A percentile compares a stretch with the other conserved stretches of the same genome.
Conservation (phyloP, 2,888 invertebrate species). For the Lasius fuliginosus region DNA sequence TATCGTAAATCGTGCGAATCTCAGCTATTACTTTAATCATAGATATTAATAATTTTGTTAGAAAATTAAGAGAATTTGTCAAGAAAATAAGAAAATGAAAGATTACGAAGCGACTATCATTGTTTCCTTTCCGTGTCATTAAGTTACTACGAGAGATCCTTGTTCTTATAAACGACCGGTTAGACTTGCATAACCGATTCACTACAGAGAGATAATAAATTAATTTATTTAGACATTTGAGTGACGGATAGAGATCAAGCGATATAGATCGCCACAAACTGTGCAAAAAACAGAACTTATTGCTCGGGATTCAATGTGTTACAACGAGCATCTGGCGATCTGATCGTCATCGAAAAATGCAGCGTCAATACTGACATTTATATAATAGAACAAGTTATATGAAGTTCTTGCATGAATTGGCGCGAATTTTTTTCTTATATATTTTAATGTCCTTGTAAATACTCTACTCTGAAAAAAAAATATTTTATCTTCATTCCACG, state of each 20-base stretch:
- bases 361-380: neutral
- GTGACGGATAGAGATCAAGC: neutral
- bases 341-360: neutral
- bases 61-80: neutral
- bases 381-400: neutral
- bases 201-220: slow-evolving; percentile 38
- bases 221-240: slow-evolving; percentile 43
- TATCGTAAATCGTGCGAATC: neutral
- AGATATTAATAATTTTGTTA: neutral
- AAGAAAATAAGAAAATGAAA: neutral
- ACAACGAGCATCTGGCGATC: neutral
- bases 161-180: slow-evolving; percentile 4
- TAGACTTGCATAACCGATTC: slow-evolving; percentile 44
- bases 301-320: neutral
- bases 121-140: slow-evolving; percentile 48
- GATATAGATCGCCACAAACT: neutral
- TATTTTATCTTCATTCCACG: slow-evolving; percentile 1
- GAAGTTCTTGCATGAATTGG: neutral
- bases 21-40: neutral
- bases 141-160: slow-evolving; percentile 42
- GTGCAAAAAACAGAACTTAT: neutral
- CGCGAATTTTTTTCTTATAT: neutral
- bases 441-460: too few species aligned
- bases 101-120: neutral
- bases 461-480: slow-evolving; percentile 2